Percentiles rank a stretch among this genome's conserved stretches.
phyloP scores from a whole-genome alignment of 1,140 invertebrate genomes.

The Danaus plexippus region DNA sequence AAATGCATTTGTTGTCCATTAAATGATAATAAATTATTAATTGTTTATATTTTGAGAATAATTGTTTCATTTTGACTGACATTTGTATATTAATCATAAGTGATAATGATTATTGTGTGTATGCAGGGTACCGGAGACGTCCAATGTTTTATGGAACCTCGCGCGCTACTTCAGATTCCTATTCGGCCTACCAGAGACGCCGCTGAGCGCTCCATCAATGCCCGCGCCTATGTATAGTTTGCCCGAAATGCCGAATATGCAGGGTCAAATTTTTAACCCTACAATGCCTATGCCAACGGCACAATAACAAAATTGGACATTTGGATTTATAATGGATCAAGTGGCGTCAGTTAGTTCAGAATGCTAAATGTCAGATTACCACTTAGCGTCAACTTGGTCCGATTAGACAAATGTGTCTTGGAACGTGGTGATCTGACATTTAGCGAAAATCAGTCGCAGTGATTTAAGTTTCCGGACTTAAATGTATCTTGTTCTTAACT shows the following conservation, averaged over 20 bases:
- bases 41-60: too few relatives aligned
- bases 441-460: constrained; percentile 47
- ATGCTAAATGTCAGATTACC: constrained; percentile 64
- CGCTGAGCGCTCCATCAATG: constrained; percentile 53
- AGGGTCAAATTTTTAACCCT: constrained; percentile 31
- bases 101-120: constrained; percentile 36
- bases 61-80: constrained; percentile 38
- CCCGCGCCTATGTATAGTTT: constrained; percentile 56
- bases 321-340: constrained; percentile 50
- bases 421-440: constrained; percentile 62
- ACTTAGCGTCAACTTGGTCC: constrained; percentile 52
- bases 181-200: constrained; percentile 56
- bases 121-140: constrained; percentile 62
- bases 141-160: constrained; percentile 68
- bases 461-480: constrained; percentile 47
- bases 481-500: constrained; percentile 24
- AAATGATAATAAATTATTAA: background rate
- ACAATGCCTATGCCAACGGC: constrained; percentile 42
- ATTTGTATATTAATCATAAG: constrained; percentile 32
- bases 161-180: constrained; percentile 68
- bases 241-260: constrained; percentile 51
- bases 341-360: constrained; percentile 41
- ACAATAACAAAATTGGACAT: constrained; percentile 62
- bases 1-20: background rate
- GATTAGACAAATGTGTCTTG: constrained; percentile 4